Base-by-base conservation (phyloP, 1,140 invertebrate species). In the Streblospio benedicti region DNA sequence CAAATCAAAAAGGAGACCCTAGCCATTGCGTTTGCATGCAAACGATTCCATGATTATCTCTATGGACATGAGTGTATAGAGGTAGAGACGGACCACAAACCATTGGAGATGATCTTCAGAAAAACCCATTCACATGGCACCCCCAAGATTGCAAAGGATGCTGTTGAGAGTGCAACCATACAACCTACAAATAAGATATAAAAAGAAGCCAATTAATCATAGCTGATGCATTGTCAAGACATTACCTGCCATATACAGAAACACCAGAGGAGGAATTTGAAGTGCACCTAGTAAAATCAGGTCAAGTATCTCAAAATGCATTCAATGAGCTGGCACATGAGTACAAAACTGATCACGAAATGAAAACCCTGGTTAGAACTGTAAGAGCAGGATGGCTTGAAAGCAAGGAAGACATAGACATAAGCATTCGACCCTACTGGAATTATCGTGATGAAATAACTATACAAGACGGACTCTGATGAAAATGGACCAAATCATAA, bases 1-100 rank as follows among this genome's bases (percentile, higher is more conserved):
- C 75, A 81, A 64, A 74, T 81, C 0, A 77, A 82, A 57, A 74
- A 75, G 57, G 79, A 83, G 65, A 67, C 76, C 2, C 65, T 81
- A 2, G 76, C 79, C 3, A 76, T 81, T 35, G 67, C 81, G 3
- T 82, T 79, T 60, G 71, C 69, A 5, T 66, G 71, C 3, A 69
- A 75, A 51, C 58, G 69, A 35, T 80, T 79, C 67, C 73, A 75
- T 57, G 44, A 72, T 30, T 76, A 70, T 60, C 62, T 75, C 6
- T 75, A 76, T 67, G 75, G 71, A 2, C 67, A 63, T 20, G n/a
- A n/a, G n/a, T 28, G 25, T 25, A 35, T 65, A 4, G 61, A 44
- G 20, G 56, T 65, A 12, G 50, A 74, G 28, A 72, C 65, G 0
- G 71, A 77, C 54, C 72, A 76, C 57, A 73, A 75, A 49, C 74